Evolutionary conservation across 2,888 invertebrate species (phyloP), one percentile per base, ranked within the genome.

Genomic region (Morinoia aosen): DNA sequence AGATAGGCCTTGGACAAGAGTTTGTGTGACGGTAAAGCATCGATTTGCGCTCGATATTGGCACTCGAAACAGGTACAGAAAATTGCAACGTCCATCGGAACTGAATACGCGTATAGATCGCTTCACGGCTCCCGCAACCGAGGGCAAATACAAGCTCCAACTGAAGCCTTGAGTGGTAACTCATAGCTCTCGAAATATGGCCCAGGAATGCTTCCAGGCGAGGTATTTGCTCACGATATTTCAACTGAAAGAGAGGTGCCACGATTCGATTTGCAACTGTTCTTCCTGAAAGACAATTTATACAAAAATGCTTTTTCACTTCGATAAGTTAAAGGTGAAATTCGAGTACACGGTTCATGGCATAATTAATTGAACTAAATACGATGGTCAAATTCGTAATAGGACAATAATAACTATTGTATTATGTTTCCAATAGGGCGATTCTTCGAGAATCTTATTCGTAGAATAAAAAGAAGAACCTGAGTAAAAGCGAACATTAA

Each of bases 1-100:
- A 93, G 93, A 93, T 93, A 93, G 57, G 93, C 93, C 48, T 48
- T 93, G 57, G 93, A 93, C 93, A 93, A 57, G 93, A 57, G 93
- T 93, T 93, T 57, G 93, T 93, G 93, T 93, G 93, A 57, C 93
- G 93, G 93, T 93, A 93, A 93, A 93, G 93, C 93, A 93, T 93
- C 93, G 93, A 93, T 93, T 93, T 93, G 93, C 93, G 57, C 57
- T 57, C 93, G 93, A 93, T 93, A 93, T 93, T 93, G 93, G 93
- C 93, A 93, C 93, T 93, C 93, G 93, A 93, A 93, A 93, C 93
- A 93, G 57, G 93, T 93, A 93, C 57, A 57, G 57, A 93, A 93
- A 93, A 93, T 93, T 93, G 93, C 93, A 93, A 57, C 93, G 93
- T 93, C 93, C 93, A 93, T 93, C 93, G 93, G 48, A 93, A 57